Percentiles rank a stretch among this genome's conserved stretches.
These are phyloP conservation scores for Nebria brevicollis DNA, from an alignment of 2,888 invertebrate genomes.

Conservation along the genomic window DNA sequence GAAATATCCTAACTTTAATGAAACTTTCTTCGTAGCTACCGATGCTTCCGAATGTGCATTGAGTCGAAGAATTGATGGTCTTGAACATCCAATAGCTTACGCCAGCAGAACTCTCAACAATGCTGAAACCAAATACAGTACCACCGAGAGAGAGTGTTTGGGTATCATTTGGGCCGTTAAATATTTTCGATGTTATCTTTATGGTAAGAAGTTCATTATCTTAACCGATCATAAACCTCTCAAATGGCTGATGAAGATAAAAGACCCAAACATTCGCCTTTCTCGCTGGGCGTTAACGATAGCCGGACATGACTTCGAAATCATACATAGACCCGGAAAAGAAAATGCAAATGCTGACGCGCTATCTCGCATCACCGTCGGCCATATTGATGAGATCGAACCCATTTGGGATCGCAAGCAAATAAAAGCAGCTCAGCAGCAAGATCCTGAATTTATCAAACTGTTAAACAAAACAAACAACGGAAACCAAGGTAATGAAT, in stretches of 20 bases:
- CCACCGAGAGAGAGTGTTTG: slow-evolving; percentile 53
- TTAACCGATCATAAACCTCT: slow-evolving; percentile 56
- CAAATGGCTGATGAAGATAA: slow-evolving; percentile 49
- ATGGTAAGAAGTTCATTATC: slow-evolving; percentile 53
- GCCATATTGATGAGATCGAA: too few species aligned
- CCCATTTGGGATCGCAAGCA: too few species aligned
- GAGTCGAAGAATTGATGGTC: too few species aligned
- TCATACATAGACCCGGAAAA: slow-evolving; percentile 51
- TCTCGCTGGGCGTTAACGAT: slow-evolving; percentile 53
- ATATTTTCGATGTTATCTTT: slow-evolving; percentile 54
- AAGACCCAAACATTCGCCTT: slow-evolving; percentile 51
- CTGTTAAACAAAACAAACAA: too few species aligned
- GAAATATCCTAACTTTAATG: slow-evolving; percentile 46
- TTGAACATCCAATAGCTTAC: slow-evolving; percentile 52
- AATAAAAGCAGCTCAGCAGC: too few species aligned
- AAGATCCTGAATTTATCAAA: too few species aligned
- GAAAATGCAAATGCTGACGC: slow-evolving; percentile 50
- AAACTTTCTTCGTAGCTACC: slow-evolving; percentile 39
- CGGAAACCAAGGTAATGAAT: too few species aligned
- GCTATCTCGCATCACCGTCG: slow-evolving; percentile 28
- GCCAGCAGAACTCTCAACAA: slow-evolving; percentile 52
- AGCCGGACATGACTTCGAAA: slow-evolving; percentile 53
- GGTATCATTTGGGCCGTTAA: slow-evolving; percentile 53
- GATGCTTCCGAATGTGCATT: too few species aligned
- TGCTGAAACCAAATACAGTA: slow-evolving; percentile 52